Evolutionary conservation across 2,113 vertebrate species (phyloP), one percentile per base, ranked within the genome.

Genomic region (Thamnaconus septentrionalis): DNA sequence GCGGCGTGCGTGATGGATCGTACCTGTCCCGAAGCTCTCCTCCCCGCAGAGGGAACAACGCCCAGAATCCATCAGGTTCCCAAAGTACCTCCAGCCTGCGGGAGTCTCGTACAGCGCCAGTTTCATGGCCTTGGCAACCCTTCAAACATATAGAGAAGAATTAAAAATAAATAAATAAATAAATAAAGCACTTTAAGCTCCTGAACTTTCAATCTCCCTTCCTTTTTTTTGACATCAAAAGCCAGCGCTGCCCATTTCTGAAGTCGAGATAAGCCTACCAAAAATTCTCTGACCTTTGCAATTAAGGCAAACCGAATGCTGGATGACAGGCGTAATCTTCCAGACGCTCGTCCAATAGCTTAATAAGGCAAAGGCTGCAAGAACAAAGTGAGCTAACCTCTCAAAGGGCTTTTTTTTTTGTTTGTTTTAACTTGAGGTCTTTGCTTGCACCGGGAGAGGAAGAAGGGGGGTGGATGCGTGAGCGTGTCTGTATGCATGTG

Each of bases 11-110:
- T 9, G 9, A 9, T 8, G 40, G 4, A 39, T 51, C 87, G 80
- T 92, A 99, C 97, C 96, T 87, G 96, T 96, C 81, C 97, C 96
- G 83, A 99, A 99, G 88, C 97, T 99, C 86, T 99, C 97, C 80
- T 99, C 97, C 72, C 97, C 97, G 82, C 97, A 98, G 70, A 99
- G 93, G 0, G 96, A 98, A 74, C 96, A 98, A 71, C 96, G 94
- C 8, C 96, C 96, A 3, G 96, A 97, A 81, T 99, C 97, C 97
- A 99, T 98, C 65, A 99, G 91, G 89, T 94, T 98, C 59, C 95
- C 95, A 81, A 98, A 99, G 85, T 96, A 98, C 76, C 96, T 95
- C 96, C 96, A 99, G 72, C 97, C 97, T 49, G 93, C 87, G 55
- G 97, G 97, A 53, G 96, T 98, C 90, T 99, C 97, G 69, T 98